A percentile compares a stretch with the other conserved stretches of the same genome.
phyloP scores from a whole-genome alignment of 2,888 invertebrate genomes.

The Tillus elongatus region DNA sequence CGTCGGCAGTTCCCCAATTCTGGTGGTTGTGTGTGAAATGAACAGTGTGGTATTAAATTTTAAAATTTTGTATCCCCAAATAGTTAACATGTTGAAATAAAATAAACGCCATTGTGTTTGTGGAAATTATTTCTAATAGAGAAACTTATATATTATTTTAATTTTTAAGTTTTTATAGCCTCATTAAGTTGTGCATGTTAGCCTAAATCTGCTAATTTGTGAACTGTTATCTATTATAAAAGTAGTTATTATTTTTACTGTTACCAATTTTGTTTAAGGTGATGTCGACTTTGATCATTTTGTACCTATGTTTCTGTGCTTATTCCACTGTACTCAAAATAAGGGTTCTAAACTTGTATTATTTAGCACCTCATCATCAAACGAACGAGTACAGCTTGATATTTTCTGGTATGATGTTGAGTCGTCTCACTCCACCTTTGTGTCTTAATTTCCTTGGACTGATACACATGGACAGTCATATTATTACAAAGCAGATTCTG shows the following conservation, averaged over 20 bases:
- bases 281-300: conserved; percentile 81
- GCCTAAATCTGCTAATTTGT: too few relatives aligned
- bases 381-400: conserved; percentile 98
- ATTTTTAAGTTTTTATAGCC: too few relatives aligned
- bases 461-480: conserved; percentile 96
- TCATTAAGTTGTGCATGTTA: too few relatives aligned
- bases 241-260: conserved; percentile 5
- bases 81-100: too few relatives aligned
- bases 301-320: conserved; percentile 94
- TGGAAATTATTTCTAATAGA: too few relatives aligned
- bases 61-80: too few relatives aligned
- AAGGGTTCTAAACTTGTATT: conserved; percentile 90
- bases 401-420: conserved; percentile 97
- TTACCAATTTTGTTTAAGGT: conserved; percentile 49
- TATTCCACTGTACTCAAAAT: conserved; percentile 97
- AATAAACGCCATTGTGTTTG: too few relatives aligned
- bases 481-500: conserved; percentile 66
- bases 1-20: too few relatives aligned
- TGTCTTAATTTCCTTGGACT: conserved; percentile 96
- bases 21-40: too few relatives aligned
- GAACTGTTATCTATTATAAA: too few relatives aligned
- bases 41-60: too few relatives aligned
- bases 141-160: too few relatives aligned
- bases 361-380: conserved; percentile 93
- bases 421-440: conserved; percentile 94